These are phyloP conservation scores for Sisyra terminalis DNA, from an alignment of 2,888 invertebrate genomes.

Conservation along the genomic window DNA sequence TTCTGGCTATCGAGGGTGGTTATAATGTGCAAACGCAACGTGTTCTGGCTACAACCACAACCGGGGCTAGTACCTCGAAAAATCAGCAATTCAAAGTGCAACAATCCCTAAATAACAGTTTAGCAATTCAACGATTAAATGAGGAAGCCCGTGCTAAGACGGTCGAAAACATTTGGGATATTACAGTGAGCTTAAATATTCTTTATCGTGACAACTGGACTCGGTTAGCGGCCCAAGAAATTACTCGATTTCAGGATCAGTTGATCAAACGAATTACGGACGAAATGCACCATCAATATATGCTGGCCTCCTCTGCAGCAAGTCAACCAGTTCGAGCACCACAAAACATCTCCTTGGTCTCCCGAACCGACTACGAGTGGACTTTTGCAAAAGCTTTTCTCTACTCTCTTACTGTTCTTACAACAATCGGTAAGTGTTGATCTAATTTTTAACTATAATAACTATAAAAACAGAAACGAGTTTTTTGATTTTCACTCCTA, in stretches of 20 bases:
- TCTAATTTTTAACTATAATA: background rate
- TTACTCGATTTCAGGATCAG: slow-evolving; percentile 70
- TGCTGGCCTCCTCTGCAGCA: background rate
- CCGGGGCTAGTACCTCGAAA: slow-evolving; percentile 20
- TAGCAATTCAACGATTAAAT: slow-evolving; percentile 27
- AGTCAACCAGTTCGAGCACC: slow-evolving; percentile 24
- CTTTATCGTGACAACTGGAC: slow-evolving; percentile 85
- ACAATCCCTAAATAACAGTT: slow-evolving; percentile 25
- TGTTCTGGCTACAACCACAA: slow-evolving; percentile 37
- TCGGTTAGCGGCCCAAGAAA: slow-evolving; percentile 57
- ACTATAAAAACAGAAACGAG: background rate
- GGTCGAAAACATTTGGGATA: slow-evolving; percentile 83
- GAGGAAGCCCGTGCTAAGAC: slow-evolving; percentile 48
- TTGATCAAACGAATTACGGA: slow-evolving; percentile 62
- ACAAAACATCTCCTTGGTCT: slow-evolving; percentile 19
- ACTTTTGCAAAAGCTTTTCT: slow-evolving; percentile 82
- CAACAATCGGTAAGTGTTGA: slow-evolving; percentile 64
- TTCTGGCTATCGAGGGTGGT: slow-evolving; percentile 68
- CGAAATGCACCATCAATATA: slow-evolving; percentile 37
- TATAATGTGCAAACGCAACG: slow-evolving; percentile 37
- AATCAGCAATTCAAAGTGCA: slow-evolving; percentile 22
- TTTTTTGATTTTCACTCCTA: background rate
- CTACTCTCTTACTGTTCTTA: slow-evolving; percentile 86
- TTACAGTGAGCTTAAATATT: slow-evolving; percentile 74
- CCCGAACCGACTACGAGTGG: slow-evolving; percentile 54